Evolutionary conservation across 1,140 invertebrate species (phyloP), one percentile per base, ranked within the genome.

Genomic region (Coenobita brevimanus): DNA sequence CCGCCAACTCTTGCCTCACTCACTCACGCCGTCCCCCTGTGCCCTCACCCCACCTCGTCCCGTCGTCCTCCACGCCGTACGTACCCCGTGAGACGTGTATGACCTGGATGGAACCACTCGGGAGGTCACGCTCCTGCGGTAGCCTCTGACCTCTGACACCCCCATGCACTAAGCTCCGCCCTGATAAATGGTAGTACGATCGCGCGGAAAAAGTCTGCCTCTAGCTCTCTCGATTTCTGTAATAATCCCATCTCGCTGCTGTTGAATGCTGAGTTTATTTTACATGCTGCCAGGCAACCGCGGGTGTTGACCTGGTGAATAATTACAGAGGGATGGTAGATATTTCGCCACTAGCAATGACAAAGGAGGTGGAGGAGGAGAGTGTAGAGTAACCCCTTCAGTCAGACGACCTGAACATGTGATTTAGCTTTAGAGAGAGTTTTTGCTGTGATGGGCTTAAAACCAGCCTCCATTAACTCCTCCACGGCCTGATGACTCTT

Each of bases 81-180:
- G 4, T 33, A 30, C 82, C 50, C 82, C 71, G 80, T 82, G 80
- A 27, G 62, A 46, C 80, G 27, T 60, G 27, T 41, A 15, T 38
- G 80, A 82, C 80, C 64, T 82, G 80, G 57, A 46, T 38, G 41
- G 43, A 69, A 10, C 41, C 80, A 21, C 62, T 36, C 30, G 57
- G 33, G 79, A 46, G 79, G 62, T 50, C 80, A 71, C 80, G 80
- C 80, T 50, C 73, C 80, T 50, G 24, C n/a, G 79, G 41, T 60
- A 67, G 57, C 62, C 62, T 71, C 57, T 82, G 80, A 82, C 80
- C 67, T 33, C 67, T 82, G 80, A 82, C 64, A 60, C 80, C 0
- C 3, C 36, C 50, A 38, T 46, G 62, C 64, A 46, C 67, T 67
- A 43, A 27, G 30, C 67, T 64, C 54, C 41, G 46, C 43, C 15